phyloP scores from a whole-genome alignment of 2,113 vertebrate genomes.

The Platysternon megacephalum region DNA sequence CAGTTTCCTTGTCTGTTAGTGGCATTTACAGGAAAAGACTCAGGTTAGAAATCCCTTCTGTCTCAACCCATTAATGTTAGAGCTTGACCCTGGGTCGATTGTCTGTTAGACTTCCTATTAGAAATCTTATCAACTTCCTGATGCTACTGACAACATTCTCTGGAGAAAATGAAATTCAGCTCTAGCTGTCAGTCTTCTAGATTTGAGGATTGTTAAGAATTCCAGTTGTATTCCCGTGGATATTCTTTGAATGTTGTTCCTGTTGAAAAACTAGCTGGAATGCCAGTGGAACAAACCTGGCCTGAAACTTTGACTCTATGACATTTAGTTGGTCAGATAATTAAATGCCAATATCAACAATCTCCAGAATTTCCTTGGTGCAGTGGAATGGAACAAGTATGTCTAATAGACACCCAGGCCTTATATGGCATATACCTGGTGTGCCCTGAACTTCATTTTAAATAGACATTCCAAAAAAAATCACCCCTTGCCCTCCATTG shows the following conservation, averaged over 20 bases:
- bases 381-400: not conserved
- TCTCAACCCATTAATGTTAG: not conserved
- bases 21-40: not conserved
- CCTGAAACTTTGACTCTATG: not conserved
- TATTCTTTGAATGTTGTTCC: accelerated
- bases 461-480: not conserved
- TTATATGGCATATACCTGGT: not conserved
- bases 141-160: not conserved
- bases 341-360: not conserved
- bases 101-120: conserved; percentile 12
- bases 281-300: not conserved
- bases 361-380: not conserved
- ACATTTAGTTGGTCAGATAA: not conserved
- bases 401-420: not conserved
- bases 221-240: accelerated
- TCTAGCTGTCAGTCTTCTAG: not conserved
- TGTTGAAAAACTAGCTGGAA: not conserved
- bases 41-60: not conserved
- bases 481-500: not conserved
- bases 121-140: not conserved
- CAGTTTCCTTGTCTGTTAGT: not conserved
- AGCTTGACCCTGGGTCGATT: not conserved
- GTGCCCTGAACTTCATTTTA: not conserved
- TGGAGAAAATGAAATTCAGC: not conserved
- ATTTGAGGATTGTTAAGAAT: not conserved